Evolutionary conservation across 2,113 vertebrate species (phyloP).

Genomic region (Datnioides undecimradiatus): DNA sequence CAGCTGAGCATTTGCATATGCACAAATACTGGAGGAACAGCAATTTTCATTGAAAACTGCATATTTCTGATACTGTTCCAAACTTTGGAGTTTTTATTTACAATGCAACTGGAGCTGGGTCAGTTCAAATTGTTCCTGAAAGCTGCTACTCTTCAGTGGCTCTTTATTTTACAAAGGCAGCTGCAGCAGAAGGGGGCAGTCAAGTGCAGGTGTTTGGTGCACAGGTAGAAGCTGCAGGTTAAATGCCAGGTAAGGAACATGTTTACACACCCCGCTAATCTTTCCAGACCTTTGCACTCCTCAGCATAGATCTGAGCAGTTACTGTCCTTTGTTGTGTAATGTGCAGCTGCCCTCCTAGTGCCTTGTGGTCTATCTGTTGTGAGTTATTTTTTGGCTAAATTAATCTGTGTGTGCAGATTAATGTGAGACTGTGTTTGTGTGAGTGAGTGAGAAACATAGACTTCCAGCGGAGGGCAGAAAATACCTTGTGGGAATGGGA

Average conservation of each 20-base stretch:
- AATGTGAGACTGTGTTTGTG: background rate
- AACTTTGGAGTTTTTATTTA: background rate
- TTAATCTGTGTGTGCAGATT: background rate
- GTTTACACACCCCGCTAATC: background rate
- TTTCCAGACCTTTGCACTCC: slow-evolving; percentile 18
- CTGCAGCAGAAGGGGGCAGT: slow-evolving; percentile 77
- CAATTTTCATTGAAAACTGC: background rate
- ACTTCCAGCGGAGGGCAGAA: slow-evolving; percentile 26
- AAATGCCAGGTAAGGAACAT: slow-evolving; percentile 43
- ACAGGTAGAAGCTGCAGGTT: slow-evolving; percentile 57
- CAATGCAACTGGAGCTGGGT: background rate
- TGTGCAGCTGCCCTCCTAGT: background rate
- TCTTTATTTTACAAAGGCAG: background rate
- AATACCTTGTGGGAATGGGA: slow-evolving; percentile 30
- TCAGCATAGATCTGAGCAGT: background rate
- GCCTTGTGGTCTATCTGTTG: slow-evolving; percentile 8
- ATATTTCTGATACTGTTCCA: background rate
- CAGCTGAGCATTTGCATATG: slow-evolving; percentile 4
- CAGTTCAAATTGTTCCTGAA: background rate
- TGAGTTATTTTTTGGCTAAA: background rate
- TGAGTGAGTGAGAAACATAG: background rate
- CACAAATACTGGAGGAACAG: background rate
- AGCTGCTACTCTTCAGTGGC: background rate
- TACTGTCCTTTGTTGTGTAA: slow-evolving; percentile 29
- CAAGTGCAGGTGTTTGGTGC: slow-evolving; percentile 64